Percentiles rank a stretch among this genome's conserved stretches.
These are phyloP conservation scores for Mylabris sibirica DNA, from an alignment of 2,888 invertebrate species.

Conservation along the genomic window DNA sequence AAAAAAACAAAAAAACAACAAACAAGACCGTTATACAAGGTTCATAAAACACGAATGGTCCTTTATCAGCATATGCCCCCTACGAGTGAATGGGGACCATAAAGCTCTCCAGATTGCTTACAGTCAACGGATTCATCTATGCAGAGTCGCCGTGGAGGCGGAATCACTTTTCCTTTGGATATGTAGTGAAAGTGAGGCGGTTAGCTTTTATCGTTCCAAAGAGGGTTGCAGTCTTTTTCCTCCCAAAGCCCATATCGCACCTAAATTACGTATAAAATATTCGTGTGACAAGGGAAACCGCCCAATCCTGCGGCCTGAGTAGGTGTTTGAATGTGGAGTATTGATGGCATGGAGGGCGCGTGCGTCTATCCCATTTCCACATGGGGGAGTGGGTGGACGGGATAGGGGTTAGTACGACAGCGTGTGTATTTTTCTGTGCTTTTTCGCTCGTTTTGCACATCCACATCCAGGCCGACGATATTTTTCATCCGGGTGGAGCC, in stretches of 20 bases:
- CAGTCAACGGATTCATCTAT: conserved; percentile 45
- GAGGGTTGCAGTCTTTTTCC: conserved; percentile 37
- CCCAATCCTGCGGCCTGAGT: conserved; percentile 57
- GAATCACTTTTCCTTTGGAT: conserved; percentile 42
- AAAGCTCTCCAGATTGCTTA: conserved; percentile 49
- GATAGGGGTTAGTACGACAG: conserved; percentile 48
- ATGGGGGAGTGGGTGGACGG: conserved; percentile 47
- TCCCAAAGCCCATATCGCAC: conserved; percentile 36
- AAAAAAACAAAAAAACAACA: no score
- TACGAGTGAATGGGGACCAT: conserved; percentile 41
- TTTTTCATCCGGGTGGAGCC: conserved; percentile 61
- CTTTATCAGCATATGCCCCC: conserved; percentile 54
- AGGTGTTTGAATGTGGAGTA: conserved; percentile 61
- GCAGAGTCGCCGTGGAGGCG: conserved; percentile 45
- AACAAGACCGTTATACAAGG: conserved; percentile 52
- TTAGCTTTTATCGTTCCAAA: conserved; percentile 45
- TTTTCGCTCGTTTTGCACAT: conserved; percentile 55
- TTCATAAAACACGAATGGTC: conserved; percentile 53
- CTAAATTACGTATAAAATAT: conserved; percentile 47
- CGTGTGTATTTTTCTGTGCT: conserved; percentile 59
- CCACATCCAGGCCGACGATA: conserved; percentile 56
- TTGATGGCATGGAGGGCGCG: conserved; percentile 57
- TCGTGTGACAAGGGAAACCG: conserved; percentile 48
- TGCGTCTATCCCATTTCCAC: conserved; percentile 56
- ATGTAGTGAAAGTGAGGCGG: conserved; percentile 35